phyloP scores from a whole-genome alignment of 2,113 vertebrate species.

The Paralichthys olivaceus region DNA sequence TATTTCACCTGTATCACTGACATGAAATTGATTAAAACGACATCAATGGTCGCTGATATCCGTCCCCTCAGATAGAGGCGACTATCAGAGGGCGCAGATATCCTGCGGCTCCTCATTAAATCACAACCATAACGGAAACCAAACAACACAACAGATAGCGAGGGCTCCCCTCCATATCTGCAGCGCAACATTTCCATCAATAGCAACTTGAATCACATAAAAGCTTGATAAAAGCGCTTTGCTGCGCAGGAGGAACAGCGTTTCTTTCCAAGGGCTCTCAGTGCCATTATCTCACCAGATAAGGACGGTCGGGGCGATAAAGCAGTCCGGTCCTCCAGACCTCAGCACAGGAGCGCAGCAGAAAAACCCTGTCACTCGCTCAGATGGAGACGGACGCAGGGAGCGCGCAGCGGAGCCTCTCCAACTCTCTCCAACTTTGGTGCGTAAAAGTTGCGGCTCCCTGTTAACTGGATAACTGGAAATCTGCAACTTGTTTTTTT shows the following conservation, averaged over 20 bases:
- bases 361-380: neutral
- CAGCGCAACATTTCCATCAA: conserved; percentile 66
- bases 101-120: conserved; percentile 56
- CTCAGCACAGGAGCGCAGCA: conserved; percentile 29
- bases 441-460: conserved; percentile 45
- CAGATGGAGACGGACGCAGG: neutral
- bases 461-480: neutral
- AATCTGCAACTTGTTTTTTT: neutral
- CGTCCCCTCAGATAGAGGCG: conserved; percentile 30
- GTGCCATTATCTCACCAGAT: conserved; percentile 85
- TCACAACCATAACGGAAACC: conserved; percentile 56
- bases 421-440: conserved; percentile 1
- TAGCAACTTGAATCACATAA: conserved; percentile 70
- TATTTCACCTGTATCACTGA: conserved; percentile 37
- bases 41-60: conserved; percentile 50
- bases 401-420: conserved; percentile 1
- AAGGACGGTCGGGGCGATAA: conserved; percentile 79
- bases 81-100: conserved; percentile 54
- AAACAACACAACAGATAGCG: conserved; percentile 57
- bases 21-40: conserved; percentile 52
- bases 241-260: conserved; percentile 49
- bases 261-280: conserved; percentile 70
- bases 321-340: conserved; percentile 48
- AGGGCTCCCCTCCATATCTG: conserved; percentile 44
- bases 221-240: conserved; percentile 63